These are phyloP conservation scores for Gryllus longicercus DNA, from an alignment of 2,888 invertebrate species.

Conservation along the genomic window DNA sequence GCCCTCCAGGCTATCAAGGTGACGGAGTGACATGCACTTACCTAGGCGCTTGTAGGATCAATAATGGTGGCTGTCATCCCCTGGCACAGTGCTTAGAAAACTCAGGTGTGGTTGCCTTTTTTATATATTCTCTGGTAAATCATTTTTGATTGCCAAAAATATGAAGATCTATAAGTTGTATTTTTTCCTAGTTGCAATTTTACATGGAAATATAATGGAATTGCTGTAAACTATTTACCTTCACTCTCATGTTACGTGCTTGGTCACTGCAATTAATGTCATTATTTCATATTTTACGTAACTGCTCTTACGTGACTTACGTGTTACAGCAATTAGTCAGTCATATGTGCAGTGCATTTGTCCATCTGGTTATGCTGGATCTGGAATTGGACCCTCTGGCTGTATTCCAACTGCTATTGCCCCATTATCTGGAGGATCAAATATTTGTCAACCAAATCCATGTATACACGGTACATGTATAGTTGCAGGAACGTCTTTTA, in stretches of 20 bases:
- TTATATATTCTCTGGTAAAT: no score
- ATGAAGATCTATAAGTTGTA: no score
- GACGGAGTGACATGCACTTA: slow-evolving; percentile 74
- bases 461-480: slow-evolving; percentile 48
- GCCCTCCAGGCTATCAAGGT: slow-evolving; percentile 84
- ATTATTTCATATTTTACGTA: no score
- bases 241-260: no score
- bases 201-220: no score
- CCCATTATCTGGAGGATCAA: slow-evolving; percentile 33
- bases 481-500: slow-evolving; percentile 50
- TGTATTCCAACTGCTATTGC: slow-evolving; percentile 51
- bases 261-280: no score
- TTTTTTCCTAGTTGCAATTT: no score
- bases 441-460: neutral
- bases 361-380: slow-evolving; percentile 71
- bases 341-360: slow-evolving; percentile 70
- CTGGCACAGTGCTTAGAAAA: slow-evolving; percentile 73
- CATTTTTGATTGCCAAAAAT: no score
- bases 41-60: slow-evolving; percentile 61
- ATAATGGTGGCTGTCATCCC: slow-evolving; percentile 83
- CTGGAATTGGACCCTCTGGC: slow-evolving; percentile 74
- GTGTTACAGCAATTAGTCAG: slow-evolving; percentile 49
- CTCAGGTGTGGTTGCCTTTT: slow-evolving; percentile 47
- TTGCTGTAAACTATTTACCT: no score
- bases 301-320: no score